These are phyloP conservation scores for Axea sp. DNA, from an alignment of 2,888 invertebrate species.

Conservation along the genomic window DNA sequence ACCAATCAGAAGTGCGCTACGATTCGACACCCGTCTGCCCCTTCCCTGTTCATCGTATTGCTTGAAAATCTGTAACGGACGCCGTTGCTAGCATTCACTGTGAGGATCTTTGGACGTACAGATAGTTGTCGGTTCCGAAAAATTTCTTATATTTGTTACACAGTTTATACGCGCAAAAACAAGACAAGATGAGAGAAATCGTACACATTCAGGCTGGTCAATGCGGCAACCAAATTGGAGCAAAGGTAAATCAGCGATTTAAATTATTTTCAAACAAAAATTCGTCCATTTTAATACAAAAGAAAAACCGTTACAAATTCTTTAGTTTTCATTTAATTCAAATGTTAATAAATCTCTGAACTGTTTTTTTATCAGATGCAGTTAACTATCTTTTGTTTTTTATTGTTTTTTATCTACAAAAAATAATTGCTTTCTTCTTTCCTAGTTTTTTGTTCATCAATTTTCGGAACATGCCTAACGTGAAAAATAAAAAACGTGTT, in stretches of 20 bases:
- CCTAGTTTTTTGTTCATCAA: no score
- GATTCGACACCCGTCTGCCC: slow-evolving; percentile 51
- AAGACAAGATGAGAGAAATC: slow-evolving; percentile 91
- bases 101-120: slow-evolving; percentile 73
- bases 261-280: background rate
- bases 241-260: slow-evolving; percentile 84
- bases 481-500: no score
- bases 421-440: no score
- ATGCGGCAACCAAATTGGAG: slow-evolving; percentile 98
- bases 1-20: slow-evolving; percentile 26
- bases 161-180: slow-evolving; percentile 20
- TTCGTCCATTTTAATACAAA: slow-evolving; percentile 3
- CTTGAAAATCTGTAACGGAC: slow-evolving; percentile 78
- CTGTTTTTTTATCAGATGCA: no score
- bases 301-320: slow-evolving; percentile 9
- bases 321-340: no score
- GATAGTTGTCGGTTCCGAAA: slow-evolving; percentile 55
- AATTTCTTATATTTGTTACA: slow-evolving; percentile 30
- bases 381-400: background rate
- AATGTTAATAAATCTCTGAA: no score
- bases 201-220: slow-evolving; percentile 97
- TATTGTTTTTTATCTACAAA: no score
- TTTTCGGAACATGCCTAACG: no score
- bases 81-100: slow-evolving; percentile 74
- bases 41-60: slow-evolving; percentile 63